Percentiles rank a stretch among this genome's conserved stretches.
Conservation (phyloP, 2,113 vertebrate genomes). For the Leucopsar rothschildi region DNA sequence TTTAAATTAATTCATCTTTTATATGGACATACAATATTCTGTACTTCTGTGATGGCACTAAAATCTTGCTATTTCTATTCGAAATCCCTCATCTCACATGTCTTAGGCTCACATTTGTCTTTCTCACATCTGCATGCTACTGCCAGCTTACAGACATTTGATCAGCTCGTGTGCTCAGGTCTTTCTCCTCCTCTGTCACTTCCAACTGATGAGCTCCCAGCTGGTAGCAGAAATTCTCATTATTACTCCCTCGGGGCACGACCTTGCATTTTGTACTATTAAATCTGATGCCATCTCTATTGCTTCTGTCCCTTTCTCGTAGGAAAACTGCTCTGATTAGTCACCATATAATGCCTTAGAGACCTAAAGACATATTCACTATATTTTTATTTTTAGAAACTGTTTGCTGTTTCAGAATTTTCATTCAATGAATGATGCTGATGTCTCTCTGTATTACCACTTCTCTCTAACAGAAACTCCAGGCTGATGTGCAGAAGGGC, state of each 20-base stretch:
- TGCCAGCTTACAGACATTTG: slow-evolving; percentile 52
- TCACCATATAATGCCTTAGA: slow-evolving; percentile 43
- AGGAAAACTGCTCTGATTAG: slow-evolving; percentile 55
- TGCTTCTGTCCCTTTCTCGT: slow-evolving; percentile 39
- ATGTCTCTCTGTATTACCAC: slow-evolving; percentile 55
- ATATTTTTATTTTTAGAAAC: slow-evolving; percentile 64
- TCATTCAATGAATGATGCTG: slow-evolving; percentile 59
- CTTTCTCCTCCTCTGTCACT: slow-evolving; percentile 64
- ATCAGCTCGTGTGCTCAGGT: neutral
- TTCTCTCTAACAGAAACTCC: slow-evolving; percentile 41
- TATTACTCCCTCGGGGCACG: slow-evolving; percentile 59
- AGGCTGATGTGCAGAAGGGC: slow-evolving; percentile 7
- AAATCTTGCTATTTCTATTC: slow-evolving; percentile 35
- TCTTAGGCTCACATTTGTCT: slow-evolving; percentile 35
- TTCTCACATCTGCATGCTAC: slow-evolving; percentile 49
- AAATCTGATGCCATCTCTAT: slow-evolving; percentile 62
- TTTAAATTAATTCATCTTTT: slow-evolving; percentile 46
- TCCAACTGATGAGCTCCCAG: slow-evolving; percentile 64
- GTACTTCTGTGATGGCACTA: neutral
- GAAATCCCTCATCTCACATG: slow-evolving; percentile 30
- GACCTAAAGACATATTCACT: slow-evolving; percentile 54
- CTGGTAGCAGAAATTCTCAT: slow-evolving; percentile 64
- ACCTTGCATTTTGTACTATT: slow-evolving; percentile 55
- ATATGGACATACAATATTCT: neutral
- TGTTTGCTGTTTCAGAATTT: slow-evolving; percentile 55